Percentiles rank a stretch among this genome's conserved stretches.
These are phyloP conservation scores for Scomber colias DNA, from an alignment of 2,113 vertebrate genomes.

Conservation along the genomic window DNA sequence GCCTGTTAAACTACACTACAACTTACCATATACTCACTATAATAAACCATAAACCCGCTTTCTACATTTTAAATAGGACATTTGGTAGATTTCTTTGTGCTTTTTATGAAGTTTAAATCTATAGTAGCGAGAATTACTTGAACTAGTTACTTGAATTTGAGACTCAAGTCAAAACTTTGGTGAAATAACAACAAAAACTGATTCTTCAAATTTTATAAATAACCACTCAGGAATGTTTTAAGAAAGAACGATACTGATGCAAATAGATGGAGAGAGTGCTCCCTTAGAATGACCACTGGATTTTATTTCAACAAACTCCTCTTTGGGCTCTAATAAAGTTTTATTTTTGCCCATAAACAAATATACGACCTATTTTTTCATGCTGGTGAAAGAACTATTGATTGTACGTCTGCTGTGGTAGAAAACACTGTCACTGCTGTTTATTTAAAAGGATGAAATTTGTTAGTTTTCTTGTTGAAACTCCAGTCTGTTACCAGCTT, in stretches of 20 bases:
- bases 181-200: not conserved
- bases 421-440: not conserved
- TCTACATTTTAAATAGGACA: not conserved
- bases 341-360: not conserved
- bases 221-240: constrained; percentile 3
- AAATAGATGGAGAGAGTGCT: not conserved
- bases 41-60: not conserved
- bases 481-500: constrained; percentile 4
- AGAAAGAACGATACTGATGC: not conserved
- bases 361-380: not conserved
- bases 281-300: not conserved
- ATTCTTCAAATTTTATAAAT: not conserved
- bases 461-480: constrained; percentile 21
- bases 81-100: not conserved
- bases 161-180: no score
- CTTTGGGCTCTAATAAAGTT: not conserved
- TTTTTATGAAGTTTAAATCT: not conserved
- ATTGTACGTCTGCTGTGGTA: constrained; percentile 33
- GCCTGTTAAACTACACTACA: constrained; percentile 10
- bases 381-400: constrained; percentile 11
- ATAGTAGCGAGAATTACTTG: constrained; percentile 3
- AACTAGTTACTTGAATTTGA: not conserved
- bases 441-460: constrained; percentile 15
- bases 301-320: not conserved
- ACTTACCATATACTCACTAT: not conserved